phyloP scores from a whole-genome alignment of 2,797 vertebrate species.

The Otus scops region DNA sequence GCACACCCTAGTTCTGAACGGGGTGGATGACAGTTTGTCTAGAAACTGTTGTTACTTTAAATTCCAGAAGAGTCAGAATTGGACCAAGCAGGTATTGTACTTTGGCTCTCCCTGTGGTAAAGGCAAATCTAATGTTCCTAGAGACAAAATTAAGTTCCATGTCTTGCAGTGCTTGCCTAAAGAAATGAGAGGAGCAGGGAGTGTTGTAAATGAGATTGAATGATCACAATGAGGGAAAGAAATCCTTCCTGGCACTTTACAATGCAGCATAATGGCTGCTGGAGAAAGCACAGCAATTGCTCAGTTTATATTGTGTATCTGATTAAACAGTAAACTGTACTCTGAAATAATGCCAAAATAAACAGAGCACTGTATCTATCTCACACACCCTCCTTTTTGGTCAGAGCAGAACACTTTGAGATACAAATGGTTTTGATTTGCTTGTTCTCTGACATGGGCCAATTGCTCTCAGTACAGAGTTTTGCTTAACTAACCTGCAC shows the following conservation, averaged over 20 bases:
- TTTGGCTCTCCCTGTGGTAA: neutral
- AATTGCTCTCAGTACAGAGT: neutral
- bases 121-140: neutral
- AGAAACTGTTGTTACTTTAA: neutral
- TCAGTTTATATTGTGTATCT: neutral
- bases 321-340: neutral
- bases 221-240: neutral
- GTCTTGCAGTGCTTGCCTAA: neutral
- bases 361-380: no score
- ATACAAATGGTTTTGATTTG: neutral
- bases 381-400: neutral
- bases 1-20: fast-evolving
- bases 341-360: neutral
- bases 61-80: neutral
- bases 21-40: neutral
- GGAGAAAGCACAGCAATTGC: neutral
- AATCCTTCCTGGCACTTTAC: neutral
- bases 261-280: neutral
- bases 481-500: neutral
- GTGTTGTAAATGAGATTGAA: neutral
- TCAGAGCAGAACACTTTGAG: neutral
- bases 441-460: neutral
- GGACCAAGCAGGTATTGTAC: neutral
- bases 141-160: neutral
- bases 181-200: neutral